Percentiles rank a stretch among this genome's conserved stretches.
phyloP scores from a whole-genome alignment of 2,888 invertebrate genomes.

The Nipponacmea schrenckii region DNA sequence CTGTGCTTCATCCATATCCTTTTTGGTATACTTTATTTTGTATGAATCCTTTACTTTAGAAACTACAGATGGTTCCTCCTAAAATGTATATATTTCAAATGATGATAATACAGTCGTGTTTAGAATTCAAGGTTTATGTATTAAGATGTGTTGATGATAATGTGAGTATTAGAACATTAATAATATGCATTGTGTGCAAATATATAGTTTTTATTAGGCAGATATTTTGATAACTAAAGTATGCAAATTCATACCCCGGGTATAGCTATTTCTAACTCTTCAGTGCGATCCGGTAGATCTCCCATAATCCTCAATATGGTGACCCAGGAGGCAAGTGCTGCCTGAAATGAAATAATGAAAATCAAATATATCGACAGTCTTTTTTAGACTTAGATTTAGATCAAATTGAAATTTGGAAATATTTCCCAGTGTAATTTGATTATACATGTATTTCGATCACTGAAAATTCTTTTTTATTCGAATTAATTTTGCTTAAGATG shows the following conservation, averaged over 20 bases:
- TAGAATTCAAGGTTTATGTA: too few species aligned
- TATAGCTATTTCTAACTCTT: conserved; percentile 41
- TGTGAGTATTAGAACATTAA: too few species aligned
- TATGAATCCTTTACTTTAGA: conserved; percentile 42
- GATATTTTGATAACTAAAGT: too few species aligned
- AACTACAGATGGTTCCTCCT: conserved; percentile 43
- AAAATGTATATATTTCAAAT: not conserved
- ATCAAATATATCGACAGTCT: not conserved
- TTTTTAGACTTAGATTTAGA: not conserved
- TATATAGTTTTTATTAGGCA: too few species aligned
- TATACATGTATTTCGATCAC: not conserved
- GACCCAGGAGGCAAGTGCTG: conserved; percentile 57
- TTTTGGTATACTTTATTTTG: conserved; percentile 48
- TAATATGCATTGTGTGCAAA: too few species aligned
- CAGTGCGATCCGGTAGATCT: conserved; percentile 51
- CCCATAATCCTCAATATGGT: conserved; percentile 59
- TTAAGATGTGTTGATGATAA: too few species aligned
- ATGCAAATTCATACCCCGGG: conserved; percentile 55
- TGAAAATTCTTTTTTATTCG: too few species aligned
- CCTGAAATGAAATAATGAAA: conserved; percentile 36
- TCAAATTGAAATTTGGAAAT: not conserved
- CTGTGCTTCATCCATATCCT: conserved; percentile 55
- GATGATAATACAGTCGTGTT: not conserved
- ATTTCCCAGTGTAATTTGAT: not conserved
- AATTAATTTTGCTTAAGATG: too few species aligned